Conservation (phyloP, 1,140 invertebrate genomes). For the Charaxes varanes region DNA sequence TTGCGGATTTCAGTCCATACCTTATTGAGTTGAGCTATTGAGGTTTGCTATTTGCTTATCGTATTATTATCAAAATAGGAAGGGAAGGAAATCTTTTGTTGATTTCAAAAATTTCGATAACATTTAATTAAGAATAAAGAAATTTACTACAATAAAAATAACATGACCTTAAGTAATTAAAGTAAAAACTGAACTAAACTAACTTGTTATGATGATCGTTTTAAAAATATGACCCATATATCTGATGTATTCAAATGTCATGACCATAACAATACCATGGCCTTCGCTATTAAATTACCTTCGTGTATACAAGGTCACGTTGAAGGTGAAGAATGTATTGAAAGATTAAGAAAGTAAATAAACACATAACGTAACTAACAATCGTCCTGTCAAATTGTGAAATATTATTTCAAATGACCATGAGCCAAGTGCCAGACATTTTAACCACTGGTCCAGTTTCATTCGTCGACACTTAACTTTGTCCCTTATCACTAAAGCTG, state of each 20-base stretch:
- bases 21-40: no score
- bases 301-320: constrained; percentile 29
- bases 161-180: no score
- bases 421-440: constrained; percentile 21
- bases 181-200: no score
- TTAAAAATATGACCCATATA: no score
- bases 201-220: no score
- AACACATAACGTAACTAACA: constrained; percentile 38
- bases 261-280: not conserved
- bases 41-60: no score
- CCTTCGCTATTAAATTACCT: constrained; percentile 4
- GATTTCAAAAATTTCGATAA: no score
- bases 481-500: constrained; percentile 3
- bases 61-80: no score
- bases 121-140: no score
- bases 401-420: constrained; percentile 41
- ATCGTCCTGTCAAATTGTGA: constrained; percentile 62
- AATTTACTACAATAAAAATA: no score
- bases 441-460: constrained; percentile 22
- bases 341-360: constrained; percentile 51
- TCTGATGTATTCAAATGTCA: not conserved
- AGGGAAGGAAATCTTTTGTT: no score
- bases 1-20: no score
- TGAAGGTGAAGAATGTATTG: constrained; percentile 53
- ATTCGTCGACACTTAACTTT: constrained; percentile 19